Conservation (phyloP, 2,888 invertebrate species). For the Baccha elongata region DNA sequence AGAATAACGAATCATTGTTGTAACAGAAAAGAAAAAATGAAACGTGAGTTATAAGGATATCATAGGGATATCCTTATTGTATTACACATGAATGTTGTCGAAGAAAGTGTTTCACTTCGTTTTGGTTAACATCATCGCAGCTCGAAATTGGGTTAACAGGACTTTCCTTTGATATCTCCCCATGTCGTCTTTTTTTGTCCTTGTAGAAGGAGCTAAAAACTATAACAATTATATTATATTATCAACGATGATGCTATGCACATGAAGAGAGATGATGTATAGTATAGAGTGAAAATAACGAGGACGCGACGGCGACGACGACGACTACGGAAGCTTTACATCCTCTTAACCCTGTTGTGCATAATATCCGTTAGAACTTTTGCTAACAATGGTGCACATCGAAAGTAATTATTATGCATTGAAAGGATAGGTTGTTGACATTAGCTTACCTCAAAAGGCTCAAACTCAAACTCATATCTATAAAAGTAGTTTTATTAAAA, state of each 20-base stretch:
- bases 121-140: conserved; percentile 49
- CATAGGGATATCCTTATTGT: conserved; percentile 64
- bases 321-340: background rate
- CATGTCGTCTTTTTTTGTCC: background rate
- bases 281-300: background rate
- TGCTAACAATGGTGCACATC: conserved; percentile 3
- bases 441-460: background rate
- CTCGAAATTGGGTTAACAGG: conserved; percentile 68
- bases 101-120: conserved; percentile 42
- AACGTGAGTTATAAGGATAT: background rate
- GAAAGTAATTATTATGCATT: conserved; percentile 16
- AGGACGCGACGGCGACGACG: background rate
- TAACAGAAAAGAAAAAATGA: background rate
- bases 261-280: background rate
- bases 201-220: conserved; percentile 16
- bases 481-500: background rate
- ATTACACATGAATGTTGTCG: conserved; percentile 54
- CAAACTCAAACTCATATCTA: too few relatives aligned
- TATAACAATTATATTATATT: conserved; percentile 59
- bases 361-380: conserved; percentile 7
- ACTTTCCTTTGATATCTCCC: conserved; percentile 15
- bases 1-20: background rate
- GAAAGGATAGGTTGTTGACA: conserved; percentile 14
- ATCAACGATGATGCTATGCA: conserved; percentile 24
- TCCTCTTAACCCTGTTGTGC: background rate